Percentiles rank a stretch among this genome's conserved stretches.
phyloP scores from a whole-genome alignment of 2,888 invertebrate species.

The Chaetoderma sp. region DNA sequence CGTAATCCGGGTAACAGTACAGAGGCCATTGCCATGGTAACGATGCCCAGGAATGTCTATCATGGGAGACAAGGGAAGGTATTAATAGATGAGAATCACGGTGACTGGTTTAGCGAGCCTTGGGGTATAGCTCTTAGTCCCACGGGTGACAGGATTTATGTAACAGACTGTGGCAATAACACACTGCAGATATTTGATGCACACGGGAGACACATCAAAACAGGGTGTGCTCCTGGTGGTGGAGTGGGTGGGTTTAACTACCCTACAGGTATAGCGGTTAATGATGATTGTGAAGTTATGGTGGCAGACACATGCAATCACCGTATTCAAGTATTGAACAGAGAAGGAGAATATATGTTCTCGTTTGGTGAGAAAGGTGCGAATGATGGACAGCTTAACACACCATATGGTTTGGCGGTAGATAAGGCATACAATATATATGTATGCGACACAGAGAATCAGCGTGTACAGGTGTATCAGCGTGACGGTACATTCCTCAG shows the following conservation, averaged over 20 bases:
- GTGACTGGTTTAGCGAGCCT: constrained; percentile 99
- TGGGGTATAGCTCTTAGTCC: constrained; percentile 95
- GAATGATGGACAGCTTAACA: constrained; percentile 95
- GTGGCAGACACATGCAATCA: constrained; percentile 96
- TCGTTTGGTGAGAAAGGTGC: constrained; percentile 96
- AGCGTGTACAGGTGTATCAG: constrained; percentile 85
- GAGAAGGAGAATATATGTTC: constrained; percentile 89
- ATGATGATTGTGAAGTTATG: constrained; percentile 95
- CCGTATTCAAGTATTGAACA: constrained; percentile 90
- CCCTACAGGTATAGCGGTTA: constrained; percentile 95
- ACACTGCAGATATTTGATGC: constrained; percentile 92
- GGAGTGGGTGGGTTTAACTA: constrained; percentile 98
- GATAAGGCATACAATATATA: constrained; percentile 98
- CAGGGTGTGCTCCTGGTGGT: constrained; percentile 96
- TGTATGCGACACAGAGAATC: constrained; percentile 99
- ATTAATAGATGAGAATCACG: too few species aligned
- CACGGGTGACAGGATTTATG: constrained; percentile 90
- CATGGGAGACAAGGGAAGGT: too few species aligned
- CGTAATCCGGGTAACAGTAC: too few species aligned
- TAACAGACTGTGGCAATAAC: constrained; percentile 98
- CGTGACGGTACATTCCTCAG: constrained; percentile 98
- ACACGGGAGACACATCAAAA: constrained; percentile 88
- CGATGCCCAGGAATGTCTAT: too few species aligned
- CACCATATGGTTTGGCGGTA: constrained; percentile 98
- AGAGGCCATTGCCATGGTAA: too few species aligned